phyloP scores from a whole-genome alignment of 2,113 vertebrate species.

The Athene cunicularia region DNA sequence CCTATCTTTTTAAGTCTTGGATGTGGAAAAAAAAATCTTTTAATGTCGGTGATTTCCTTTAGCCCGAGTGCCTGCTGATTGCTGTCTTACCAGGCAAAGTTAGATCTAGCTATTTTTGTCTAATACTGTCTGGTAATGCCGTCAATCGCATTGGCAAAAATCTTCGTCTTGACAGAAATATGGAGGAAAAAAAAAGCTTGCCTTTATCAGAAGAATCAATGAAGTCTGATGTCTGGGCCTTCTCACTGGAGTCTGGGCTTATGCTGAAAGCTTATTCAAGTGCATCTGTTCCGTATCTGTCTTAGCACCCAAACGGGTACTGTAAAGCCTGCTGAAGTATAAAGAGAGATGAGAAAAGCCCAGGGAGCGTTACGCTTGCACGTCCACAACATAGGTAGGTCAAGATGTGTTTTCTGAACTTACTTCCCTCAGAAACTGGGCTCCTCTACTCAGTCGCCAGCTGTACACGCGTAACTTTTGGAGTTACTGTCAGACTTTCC shows the following conservation, averaged over 20 bases:
- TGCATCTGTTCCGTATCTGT: background rate
- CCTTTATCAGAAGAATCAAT: background rate
- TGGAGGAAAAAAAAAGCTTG: background rate
- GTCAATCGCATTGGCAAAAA: conserved; percentile 82
- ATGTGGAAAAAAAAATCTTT: background rate
- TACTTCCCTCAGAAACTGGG: background rate
- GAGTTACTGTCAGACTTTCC: background rate
- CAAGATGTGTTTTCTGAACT: background rate
- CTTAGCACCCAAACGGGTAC: background rate
- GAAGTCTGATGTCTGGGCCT: background rate
- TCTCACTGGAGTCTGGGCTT: background rate
- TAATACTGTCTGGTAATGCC: conserved; percentile 99
- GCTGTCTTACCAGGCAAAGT: conserved; percentile 99
- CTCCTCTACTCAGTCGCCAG: background rate
- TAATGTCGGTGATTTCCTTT: background rate
- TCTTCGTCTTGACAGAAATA: conserved; percentile 44
- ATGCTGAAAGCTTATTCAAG: background rate
- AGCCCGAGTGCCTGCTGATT: conserved; percentile 81
- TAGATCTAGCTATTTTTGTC: conserved; percentile 92
- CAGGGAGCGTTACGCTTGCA: background rate
- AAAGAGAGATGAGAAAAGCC: background rate
- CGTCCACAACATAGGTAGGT: fast-evolving
- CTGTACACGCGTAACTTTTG: background rate
- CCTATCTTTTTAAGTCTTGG: background rate
- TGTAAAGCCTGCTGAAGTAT: background rate